Percentiles rank a stretch among this genome's conserved stretches.
Evolutionary conservation across 2,888 invertebrate species (phyloP).

Genomic region (Trilocha varians): DNA sequence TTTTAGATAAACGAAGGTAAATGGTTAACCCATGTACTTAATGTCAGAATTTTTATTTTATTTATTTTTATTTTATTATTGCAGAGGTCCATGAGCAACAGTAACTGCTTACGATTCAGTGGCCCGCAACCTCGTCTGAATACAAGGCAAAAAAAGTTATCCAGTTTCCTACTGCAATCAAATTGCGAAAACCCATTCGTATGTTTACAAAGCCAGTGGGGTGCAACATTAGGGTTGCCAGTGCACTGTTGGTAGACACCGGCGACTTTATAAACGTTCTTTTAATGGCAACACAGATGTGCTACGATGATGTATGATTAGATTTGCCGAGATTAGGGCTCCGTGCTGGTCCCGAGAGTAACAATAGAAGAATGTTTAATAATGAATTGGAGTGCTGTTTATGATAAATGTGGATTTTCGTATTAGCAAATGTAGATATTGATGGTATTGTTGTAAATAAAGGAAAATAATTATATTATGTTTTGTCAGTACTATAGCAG

Average conservation of each 20-base stretch:
- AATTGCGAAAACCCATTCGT: neutral
- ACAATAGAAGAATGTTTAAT: constrained; percentile 1
- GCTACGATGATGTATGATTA: constrained; percentile 56
- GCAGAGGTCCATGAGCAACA: no score
- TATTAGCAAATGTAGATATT: no score
- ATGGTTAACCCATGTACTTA: no score
- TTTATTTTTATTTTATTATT: no score
- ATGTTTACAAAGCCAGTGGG: neutral
- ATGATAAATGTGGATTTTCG: neutral
- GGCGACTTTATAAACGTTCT: constrained; percentile 47
- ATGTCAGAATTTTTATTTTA: no score
- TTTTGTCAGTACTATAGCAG: no score
- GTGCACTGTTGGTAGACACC: constrained; percentile 43
- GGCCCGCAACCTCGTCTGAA: no score
- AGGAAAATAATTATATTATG: no score
- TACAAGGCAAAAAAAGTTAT: no score
- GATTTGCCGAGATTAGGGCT: constrained; percentile 44
- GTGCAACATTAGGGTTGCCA: constrained; percentile 23
- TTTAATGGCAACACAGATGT: constrained; percentile 47
- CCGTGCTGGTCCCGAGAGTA: constrained; percentile 12
- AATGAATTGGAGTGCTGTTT: neutral
- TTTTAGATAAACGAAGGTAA: no score
- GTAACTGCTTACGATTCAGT: no score
- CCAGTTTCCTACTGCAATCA: neutral
- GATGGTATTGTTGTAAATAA: no score